Base-by-base conservation (phyloP, 2,797 vertebrate species). In the Gymnothorax reevesii region DNA sequence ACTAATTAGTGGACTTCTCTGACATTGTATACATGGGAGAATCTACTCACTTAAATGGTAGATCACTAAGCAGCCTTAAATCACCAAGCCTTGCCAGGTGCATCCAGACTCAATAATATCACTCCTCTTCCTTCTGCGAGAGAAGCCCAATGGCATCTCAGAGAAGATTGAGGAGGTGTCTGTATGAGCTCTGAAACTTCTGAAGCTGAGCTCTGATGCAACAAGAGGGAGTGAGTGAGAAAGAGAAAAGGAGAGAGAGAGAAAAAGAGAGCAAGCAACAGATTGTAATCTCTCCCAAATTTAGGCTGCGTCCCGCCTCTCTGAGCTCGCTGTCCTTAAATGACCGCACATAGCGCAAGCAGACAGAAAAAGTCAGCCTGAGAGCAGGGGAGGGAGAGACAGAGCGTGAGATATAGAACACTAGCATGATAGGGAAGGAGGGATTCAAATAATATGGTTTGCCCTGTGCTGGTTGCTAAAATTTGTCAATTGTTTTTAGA, bases 281-380 rank as follows among this genome's bases (percentile, higher is more conserved):
- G 77, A 80, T 80, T 54, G 49, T 55, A 80, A 80, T 80, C 77
- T 80, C 77, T 80, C 52, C 77, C 77, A 80, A 80, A 54, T 80
- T 80, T 80, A 80, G 77, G 77, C 77, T 80, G 77, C 52, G 75
- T 22, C 77, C 77, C 77, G 77, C 77, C 77, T 80, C 52, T 52
- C 52, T 7, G 77, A 22, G 77, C 77, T 22, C 52, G 17, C 77
- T 80, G 77, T 80, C 77, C 77, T 80, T 80, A 80, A 80, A 80
- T 80, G 77, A 55, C 77, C 77, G n/a, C 17, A 49, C 75, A 4
- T 20, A 80, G 77, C 77, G 55, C 20, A 52, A 55, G 52, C 17
- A 80, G 77, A 33, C 49, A 22, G 33, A 49, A 55, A 55, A 52
- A 80, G 77, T 7, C 49, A 80, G 77, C 42, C 75, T 8, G 52